Conservation (phyloP, 2,888 invertebrate genomes). For the Trachelus iudaicus region DNA sequence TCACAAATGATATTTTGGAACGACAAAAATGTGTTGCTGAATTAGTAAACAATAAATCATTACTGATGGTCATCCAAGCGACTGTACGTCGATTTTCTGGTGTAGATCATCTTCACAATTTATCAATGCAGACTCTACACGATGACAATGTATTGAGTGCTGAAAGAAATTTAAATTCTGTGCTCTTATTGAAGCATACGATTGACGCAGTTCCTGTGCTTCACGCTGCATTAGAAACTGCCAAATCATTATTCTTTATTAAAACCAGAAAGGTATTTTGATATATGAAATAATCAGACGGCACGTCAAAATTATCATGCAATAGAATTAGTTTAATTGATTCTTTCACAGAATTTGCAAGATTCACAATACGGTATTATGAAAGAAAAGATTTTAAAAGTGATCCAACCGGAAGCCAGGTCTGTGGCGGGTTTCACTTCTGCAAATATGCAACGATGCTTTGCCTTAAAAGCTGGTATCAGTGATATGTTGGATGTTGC, state of each 20-base stretch:
- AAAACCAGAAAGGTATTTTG: conserved; percentile 71
- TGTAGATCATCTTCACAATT: conserved; percentile 81
- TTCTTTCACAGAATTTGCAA: conserved; percentile 50
- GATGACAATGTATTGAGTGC: conserved; percentile 64
- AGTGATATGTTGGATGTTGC: conserved; percentile 86
- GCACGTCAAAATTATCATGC: conserved; percentile 15
- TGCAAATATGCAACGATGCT: conserved; percentile 75
- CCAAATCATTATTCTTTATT: conserved; percentile 69
- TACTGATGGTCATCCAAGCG: conserved; percentile 75
- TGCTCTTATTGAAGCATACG: conserved; percentile 80
- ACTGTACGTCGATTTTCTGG: conserved; percentile 77
- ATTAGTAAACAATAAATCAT: conserved; percentile 75
- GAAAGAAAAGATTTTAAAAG: conserved; percentile 66
- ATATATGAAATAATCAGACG: neutral
- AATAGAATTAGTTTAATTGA: neutral
- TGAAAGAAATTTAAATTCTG: conserved; percentile 82
- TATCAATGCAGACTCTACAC: conserved; percentile 67
- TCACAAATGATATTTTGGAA: conserved; percentile 73
- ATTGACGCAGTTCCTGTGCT: conserved; percentile 79
- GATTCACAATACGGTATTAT: conserved; percentile 66
- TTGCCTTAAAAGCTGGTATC: conserved; percentile 81
- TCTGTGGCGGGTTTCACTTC: conserved; percentile 68
- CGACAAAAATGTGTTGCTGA: conserved; percentile 83
- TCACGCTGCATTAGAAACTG: conserved; percentile 68
- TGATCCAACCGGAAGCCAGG: conserved; percentile 70